Conservation (phyloP, 1,140 invertebrate species). For the Cepaea nemoralis region DNA sequence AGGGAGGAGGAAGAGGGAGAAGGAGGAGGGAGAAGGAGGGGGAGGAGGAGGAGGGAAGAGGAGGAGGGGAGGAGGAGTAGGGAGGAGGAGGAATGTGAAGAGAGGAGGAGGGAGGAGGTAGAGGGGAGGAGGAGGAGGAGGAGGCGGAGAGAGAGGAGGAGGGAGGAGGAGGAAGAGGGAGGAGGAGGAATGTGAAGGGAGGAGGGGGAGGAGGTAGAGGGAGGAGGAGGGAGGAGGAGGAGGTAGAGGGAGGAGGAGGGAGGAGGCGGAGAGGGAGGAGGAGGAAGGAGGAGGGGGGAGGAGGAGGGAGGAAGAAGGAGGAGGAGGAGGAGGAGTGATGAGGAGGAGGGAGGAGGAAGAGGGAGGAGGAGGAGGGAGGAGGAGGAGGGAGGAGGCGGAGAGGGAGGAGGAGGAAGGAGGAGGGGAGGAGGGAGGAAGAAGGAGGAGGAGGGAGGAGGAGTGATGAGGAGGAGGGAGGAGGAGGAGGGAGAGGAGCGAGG, state of each 20-base stretch:
- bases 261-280: neutral
- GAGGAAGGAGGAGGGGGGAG: neutral
- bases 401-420: no score
- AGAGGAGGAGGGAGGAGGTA: neutral
- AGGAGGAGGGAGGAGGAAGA: no score
- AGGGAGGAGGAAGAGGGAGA: constrained; percentile 28
- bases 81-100: neutral
- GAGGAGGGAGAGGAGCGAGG: no score
- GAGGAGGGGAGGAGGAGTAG: constrained; percentile 3
- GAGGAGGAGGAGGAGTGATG: neutral
- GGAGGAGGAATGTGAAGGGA: neutral
- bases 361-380: no score
- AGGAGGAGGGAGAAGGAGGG: constrained; percentile 24
- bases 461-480: no score
- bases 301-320: neutral
- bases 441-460: no score
- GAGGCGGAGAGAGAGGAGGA: neutral
- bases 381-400: neutral
- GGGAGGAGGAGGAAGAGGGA: neutral
- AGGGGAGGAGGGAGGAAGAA: no score
- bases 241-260: neutral
- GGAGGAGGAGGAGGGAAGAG: constrained; percentile 23
- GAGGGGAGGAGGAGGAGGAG: neutral
- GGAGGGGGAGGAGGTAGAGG: neutral
- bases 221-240: neutral